Evolutionary conservation across 2,888 invertebrate genomes (phyloP).

Genomic region (Byasa hedistus): DNA sequence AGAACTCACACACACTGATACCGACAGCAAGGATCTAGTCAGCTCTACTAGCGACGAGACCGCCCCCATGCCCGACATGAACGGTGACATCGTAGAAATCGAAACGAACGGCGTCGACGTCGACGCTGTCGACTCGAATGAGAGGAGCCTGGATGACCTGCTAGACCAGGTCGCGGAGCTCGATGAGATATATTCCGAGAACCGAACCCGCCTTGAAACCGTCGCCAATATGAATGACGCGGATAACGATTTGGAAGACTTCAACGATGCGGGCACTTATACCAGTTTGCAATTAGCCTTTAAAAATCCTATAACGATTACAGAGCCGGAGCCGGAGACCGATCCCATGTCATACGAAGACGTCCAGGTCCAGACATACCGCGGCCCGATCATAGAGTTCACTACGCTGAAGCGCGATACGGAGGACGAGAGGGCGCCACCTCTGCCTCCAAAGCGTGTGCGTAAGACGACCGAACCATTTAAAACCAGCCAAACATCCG

Average conservation of each 20-base stretch:
- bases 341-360: slow-evolving; percentile 80
- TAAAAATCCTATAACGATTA: slow-evolving; percentile 86
- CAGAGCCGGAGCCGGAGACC: slow-evolving; percentile 68
- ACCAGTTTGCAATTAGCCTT: slow-evolving; percentile 92
- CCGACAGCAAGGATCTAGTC: slow-evolving; percentile 36
- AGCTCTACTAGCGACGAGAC: slow-evolving; percentile 44
- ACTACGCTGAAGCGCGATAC: slow-evolving; percentile 76
- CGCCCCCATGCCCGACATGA: slow-evolving; percentile 27
- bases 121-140: slow-evolving; percentile 72
- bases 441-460: slow-evolving; percentile 89
- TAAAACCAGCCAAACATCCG: slow-evolving; percentile 68
- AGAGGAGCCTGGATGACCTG: slow-evolving; percentile 84
- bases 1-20: slow-evolving; percentile 30
- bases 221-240: slow-evolving; percentile 54
- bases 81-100: slow-evolving; percentile 37
- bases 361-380: slow-evolving; percentile 70
- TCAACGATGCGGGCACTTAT: slow-evolving; percentile 89
- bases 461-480: slow-evolving; percentile 76
- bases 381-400: slow-evolving; percentile 77
- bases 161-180: slow-evolving; percentile 89
- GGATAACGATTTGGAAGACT: slow-evolving; percentile 81
- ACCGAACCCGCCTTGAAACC: slow-evolving; percentile 80
- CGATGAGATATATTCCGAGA: slow-evolving; percentile 89
- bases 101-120: slow-evolving; percentile 41
- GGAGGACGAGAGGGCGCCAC: slow-evolving; percentile 83